Evolutionary conservation across 53 echinoderm and acorn worm genomes (phyloP).

Genomic region (Temnopleurus reevesii): DNA sequence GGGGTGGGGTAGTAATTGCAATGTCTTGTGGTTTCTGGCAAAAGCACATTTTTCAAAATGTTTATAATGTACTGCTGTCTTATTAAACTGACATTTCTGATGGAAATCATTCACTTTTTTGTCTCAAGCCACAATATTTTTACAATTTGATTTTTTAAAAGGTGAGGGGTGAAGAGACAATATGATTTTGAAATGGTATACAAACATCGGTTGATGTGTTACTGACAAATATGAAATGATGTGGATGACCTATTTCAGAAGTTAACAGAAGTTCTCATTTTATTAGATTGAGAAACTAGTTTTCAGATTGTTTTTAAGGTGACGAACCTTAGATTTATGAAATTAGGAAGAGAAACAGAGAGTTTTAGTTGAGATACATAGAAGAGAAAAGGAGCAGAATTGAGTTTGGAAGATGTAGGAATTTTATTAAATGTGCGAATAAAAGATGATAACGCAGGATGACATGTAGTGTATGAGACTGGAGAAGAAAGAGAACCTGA

Average conservation of each 20-base stretch:
- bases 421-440: no score
- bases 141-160: no score
- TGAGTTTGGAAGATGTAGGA: background rate
- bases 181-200: background rate
- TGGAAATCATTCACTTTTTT: no score
- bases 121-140: no score
- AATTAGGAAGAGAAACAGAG: background rate
- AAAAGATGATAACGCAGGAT: background rate
- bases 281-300: background rate
- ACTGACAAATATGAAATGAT: no score
- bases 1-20: background rate
- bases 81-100: no score
- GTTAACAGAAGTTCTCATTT: background rate
- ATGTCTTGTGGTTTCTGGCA: background rate
- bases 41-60: no score
- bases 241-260: constrained; percentile 7
- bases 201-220: background rate
- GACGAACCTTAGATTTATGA: constrained; percentile 12
- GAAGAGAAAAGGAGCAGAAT: background rate
- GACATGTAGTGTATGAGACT: background rate
- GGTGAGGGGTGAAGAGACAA: background rate
- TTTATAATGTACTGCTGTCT: no score
- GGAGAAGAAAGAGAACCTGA: background rate
- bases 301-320: background rate
- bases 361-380: background rate